Conservation (phyloP, 2,797 vertebrate species). For the Champsocephalus gunnari region DNA sequence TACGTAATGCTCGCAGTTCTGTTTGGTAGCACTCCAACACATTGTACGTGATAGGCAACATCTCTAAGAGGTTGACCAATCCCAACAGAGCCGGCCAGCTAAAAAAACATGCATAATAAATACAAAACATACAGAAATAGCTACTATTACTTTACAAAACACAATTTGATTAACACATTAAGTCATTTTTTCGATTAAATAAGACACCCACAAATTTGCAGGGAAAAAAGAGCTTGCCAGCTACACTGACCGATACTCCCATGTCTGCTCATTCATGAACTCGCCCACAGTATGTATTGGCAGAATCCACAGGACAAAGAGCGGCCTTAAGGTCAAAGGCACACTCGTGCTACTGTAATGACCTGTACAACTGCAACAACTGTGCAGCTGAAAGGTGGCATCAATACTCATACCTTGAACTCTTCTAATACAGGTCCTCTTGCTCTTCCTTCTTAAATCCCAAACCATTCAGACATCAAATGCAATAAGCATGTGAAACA, state of each 20-base stretch:
- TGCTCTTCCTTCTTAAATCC: background rate
- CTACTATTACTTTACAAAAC: too few species aligned
- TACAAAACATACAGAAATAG: too few species aligned
- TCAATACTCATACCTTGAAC: constrained; percentile 54
- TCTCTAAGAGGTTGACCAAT: too few species aligned
- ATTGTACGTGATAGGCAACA: too few species aligned
- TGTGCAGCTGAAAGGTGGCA: constrained; percentile 44
- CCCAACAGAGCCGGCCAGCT: too few species aligned
- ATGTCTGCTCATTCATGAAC: constrained; percentile 29
- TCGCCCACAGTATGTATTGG: constrained; percentile 41
- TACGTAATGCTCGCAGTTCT: too few species aligned
- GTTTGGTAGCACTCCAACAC: too few species aligned
- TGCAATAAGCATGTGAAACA: constrained; percentile 23
- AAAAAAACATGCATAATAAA: too few species aligned
- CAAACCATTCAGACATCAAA: constrained; percentile 24
- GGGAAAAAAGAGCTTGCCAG: constrained; percentile 2
- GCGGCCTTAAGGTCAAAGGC: constrained; percentile 47
- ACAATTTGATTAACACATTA: too few species aligned
- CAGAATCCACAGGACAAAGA: constrained; percentile 33
- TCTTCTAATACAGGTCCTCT: constrained; percentile 1
- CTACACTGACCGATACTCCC: constrained; percentile 25
- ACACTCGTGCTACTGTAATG: constrained; percentile 33
- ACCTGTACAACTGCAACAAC: constrained; percentile 55
- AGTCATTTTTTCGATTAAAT: too few species aligned
- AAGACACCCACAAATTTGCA: background rate